Percentiles rank a stretch among this genome's conserved stretches.
phyloP scores from a whole-genome alignment of 2,797 vertebrate species.

The Diplodus sargus region DNA sequence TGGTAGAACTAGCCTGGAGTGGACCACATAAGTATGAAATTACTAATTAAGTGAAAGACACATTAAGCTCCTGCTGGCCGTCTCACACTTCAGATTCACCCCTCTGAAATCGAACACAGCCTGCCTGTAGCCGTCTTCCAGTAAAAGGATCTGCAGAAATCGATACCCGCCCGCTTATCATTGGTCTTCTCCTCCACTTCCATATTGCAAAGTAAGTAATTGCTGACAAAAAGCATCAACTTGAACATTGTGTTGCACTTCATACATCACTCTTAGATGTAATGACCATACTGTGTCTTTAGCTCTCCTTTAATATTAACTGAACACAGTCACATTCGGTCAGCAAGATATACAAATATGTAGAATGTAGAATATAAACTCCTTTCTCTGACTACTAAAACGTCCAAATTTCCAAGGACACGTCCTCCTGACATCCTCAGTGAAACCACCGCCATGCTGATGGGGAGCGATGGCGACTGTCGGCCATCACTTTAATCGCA shows the following conservation, averaged over 20 bases:
- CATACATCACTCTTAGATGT: neutral
- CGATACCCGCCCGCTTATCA: conserved; percentile 24
- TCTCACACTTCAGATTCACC: neutral
- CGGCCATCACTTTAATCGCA: neutral
- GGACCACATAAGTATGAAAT: conserved; percentile 27
- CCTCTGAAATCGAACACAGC: conserved; percentile 7
- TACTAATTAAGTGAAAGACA: conserved; percentile 38
- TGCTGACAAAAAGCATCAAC: conserved; percentile 16
- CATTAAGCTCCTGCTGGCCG: neutral
- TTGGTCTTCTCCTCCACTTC: conserved; percentile 18
- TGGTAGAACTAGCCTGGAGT: conserved; percentile 4
- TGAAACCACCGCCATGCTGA: neutral
- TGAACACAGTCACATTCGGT: neutral
- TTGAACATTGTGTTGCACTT: neutral
- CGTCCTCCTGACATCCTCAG: neutral
- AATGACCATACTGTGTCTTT: neutral
- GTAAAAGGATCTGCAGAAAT: conserved; percentile 20
- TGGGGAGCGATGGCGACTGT: neutral
- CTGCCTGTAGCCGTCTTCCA: conserved; percentile 9
- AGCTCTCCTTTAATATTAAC: neutral
- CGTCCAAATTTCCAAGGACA: too few species aligned
- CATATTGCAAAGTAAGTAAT: conserved; percentile 33
- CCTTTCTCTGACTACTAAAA: neutral
- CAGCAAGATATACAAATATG: neutral
- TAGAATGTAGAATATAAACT: neutral